Evolutionary conservation across 2,113 vertebrate genomes (phyloP), one percentile per base, ranked within the genome.

Genomic region (Gallinago undulata): DNA sequence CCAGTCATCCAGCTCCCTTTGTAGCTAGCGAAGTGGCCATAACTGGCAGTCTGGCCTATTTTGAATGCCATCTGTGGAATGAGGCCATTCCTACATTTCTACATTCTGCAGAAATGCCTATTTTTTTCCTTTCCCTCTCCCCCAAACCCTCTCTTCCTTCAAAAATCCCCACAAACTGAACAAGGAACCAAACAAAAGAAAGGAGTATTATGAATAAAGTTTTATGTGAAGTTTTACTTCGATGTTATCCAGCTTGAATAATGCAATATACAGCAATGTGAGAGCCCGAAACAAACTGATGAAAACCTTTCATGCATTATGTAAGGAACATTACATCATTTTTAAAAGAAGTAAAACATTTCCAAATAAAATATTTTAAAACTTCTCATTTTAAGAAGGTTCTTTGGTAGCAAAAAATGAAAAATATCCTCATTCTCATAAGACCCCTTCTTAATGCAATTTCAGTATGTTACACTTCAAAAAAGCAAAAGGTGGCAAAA

Each of bases 281-380:
- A 93, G 31, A 88, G 15, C 28, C 39, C 4, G 2, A 90, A 93
- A 80, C 13, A 93, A 70, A 55, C 50, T 37, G 28, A 77, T 67
- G 30, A 51, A 96, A 88, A 80, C 4, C 2, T 67, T 90, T 79
- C 79, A 30, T 67, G 7, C 22, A 19, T 67, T 93, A 77, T 48
- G 13, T 59, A 88, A 74, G 37, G 28, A 91, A 22, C 6, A 80
- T 59, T 51, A 48, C 41, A 43, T 48, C 8, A 70, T 55, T 86
- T 93, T 80, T 13, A 10, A 84, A 88, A 79, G 30, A 75, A 24
- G 4, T n/a, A 53, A 93, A 53, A 6, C 73, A 70, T 66, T 83
- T 95, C 50, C 59, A 88, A 93, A 37, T 28, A 19, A 93, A 93
- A 89, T 64, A 93, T 63, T 89, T 84, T 82, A 67, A 82, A 84